phyloP scores from a whole-genome alignment of 92 coral and sea anemone genomes.

The Palythoa grandiflora region DNA sequence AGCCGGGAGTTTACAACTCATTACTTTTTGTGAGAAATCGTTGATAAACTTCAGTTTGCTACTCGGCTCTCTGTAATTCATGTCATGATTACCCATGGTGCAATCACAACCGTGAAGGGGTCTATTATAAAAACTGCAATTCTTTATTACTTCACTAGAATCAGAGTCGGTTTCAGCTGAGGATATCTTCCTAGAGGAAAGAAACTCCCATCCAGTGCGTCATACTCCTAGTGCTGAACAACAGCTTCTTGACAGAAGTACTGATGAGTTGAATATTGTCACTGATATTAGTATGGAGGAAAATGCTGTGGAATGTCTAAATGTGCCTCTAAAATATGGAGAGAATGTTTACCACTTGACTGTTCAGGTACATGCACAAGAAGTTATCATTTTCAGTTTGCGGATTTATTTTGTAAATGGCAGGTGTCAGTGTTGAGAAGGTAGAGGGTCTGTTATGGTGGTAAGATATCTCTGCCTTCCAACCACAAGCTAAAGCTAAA shows the following conservation, averaged over 20 bases:
- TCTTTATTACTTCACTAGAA: neutral
- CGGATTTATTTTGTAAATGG: neutral
- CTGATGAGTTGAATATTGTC: constrained; percentile 74
- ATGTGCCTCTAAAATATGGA: constrained; percentile 82
- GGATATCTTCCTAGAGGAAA: constrained; percentile 4
- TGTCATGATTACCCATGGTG: too few relatives aligned
- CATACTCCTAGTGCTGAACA: constrained; percentile 37
- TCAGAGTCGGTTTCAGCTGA: constrained; percentile 4
- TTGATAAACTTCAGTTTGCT: too few relatives aligned
- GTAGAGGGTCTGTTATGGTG: too few relatives aligned
- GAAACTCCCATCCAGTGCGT: constrained; percentile 3
- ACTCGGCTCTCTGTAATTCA: too few relatives aligned
- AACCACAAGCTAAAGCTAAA: too few relatives aligned
- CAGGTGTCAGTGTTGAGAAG: too few relatives aligned
- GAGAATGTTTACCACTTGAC: constrained; percentile 76
- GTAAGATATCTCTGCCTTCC: too few relatives aligned
- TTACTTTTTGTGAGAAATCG: too few relatives aligned
- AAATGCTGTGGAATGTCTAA: constrained; percentile 72
- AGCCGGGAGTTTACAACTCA: too few relatives aligned
- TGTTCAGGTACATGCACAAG: constrained; percentile 64
- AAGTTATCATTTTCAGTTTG: too few relatives aligned
- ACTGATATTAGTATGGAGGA: constrained; percentile 66
- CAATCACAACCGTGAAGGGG: too few relatives aligned
- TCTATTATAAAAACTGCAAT: neutral
- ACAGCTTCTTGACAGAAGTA: constrained; percentile 65